Conservation (phyloP, 2,113 vertebrate species). For the Trogon surrucura region DNA sequence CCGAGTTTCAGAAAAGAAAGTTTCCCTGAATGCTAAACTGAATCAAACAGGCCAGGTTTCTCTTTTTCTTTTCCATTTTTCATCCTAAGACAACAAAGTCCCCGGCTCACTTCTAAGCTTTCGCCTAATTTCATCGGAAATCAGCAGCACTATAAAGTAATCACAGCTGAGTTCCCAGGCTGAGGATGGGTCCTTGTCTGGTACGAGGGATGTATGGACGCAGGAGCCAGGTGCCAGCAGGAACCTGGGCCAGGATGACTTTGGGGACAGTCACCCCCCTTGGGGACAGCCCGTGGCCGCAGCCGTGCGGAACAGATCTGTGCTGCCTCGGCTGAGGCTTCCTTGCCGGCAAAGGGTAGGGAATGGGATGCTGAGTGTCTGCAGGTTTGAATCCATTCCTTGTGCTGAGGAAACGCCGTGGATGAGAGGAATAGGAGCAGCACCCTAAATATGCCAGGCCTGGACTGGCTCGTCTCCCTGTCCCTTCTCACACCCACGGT, state of each 20-base stretch:
- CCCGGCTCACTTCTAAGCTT: not conserved
- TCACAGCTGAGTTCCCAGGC: not conserved
- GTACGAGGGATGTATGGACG: accelerated
- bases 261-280: not conserved
- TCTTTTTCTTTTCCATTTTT: not conserved
- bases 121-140: not conserved
- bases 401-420: accelerated
- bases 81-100: not conserved
- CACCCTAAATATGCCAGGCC: not conserved
- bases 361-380: not conserved
- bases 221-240: not conserved
- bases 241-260: not conserved
- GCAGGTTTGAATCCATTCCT: not conserved
- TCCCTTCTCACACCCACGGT: accelerated
- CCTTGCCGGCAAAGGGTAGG: not conserved
- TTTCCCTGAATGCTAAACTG: not conserved
- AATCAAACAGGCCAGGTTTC: not conserved
- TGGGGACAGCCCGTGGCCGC: accelerated
- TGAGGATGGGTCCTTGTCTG: not conserved
- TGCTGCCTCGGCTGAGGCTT: not conserved
- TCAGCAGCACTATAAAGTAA: not conserved
- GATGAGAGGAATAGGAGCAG: not conserved
- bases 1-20: not conserved
- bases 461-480: accelerated
- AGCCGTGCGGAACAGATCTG: accelerated